Base-by-base conservation (phyloP, 2,888 invertebrate species). In the Acrocyrtus sp. region DNA sequence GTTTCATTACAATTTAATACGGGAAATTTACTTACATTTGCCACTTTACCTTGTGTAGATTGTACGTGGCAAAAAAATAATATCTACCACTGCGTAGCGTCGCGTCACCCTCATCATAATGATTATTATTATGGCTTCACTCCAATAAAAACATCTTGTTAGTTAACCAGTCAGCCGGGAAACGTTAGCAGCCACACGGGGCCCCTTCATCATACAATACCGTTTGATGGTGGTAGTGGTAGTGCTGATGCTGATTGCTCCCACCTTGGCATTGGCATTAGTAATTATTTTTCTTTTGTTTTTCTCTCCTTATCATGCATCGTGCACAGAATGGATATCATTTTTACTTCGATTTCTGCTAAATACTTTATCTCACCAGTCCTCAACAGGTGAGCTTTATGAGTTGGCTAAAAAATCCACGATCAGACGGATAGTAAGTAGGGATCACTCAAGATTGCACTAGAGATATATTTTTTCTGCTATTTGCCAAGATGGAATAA, bases 401-500 rank as follows among this genome's bases (percentile, higher is more conserved):
- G n/a, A n/a, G n/a, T n/a, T n/a, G n/a, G n/a, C n/a, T 34, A 34
- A 34, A 34, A 34, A 5, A 8, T 12, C 12, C 12, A 34, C 34
- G 12, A 12, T 34, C 6, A 34, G 12, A 8, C 34, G 34, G 12
- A 34, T 34, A 8, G 34, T n/a, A 34, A 34, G 12, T 34, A 12
- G 34, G 34, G 5, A 34, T 34, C 34, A 12, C 34, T 34, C 12
- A 45, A 62, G 62, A 62, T 62, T 62, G 62, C 62, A 62, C 41
- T 39, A 62, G 29, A 62, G 62, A 62, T 62, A n/a, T n/a, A n/a
- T n/a, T n/a, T n/a, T n/a, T n/a, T n/a, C n/a, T n/a, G n/a, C n/a
- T n/a, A n/a, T n/a, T n/a, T 51, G 51, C 62, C 62, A 62, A 62
- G 5, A 34, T 62, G 41, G 19, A 50, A 47, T 39, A 47, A 60